Base-by-base conservation (phyloP, 2,797 vertebrate genomes). In the Delichon dasypus region DNA sequence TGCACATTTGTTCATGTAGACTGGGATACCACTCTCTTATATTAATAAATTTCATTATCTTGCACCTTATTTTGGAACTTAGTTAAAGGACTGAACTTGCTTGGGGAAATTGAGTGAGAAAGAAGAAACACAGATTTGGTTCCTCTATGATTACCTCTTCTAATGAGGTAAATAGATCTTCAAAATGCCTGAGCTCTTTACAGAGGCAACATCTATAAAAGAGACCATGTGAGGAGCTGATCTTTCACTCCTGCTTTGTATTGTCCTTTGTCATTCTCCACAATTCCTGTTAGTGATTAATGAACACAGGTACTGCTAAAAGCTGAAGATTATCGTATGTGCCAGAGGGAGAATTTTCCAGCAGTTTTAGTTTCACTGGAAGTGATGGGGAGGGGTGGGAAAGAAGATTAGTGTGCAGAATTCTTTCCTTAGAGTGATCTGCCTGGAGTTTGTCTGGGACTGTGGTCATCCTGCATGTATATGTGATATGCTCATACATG, bases 401-500 rank as follows among this genome's bases (percentile, higher is more conserved):
- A 72, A 42, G 18, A 67, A 54, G 30, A 26, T 40, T 4, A 32
- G 6, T 15, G 21, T 34, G 45, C 40, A 80, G 67, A 85, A 38
- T 11, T 34, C 23, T 42, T 86, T 67, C 30, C 15, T 61, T n/a
- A 48, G 32, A 62, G 22, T 44, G 4, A 29, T 58, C 16, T 88
- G 7, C 16, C 16, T 48, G 29, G 21, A 62, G 29, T 55, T 76
- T 71, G 5, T 47, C 47, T 70, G 40, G 18, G 32, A 40, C n/a
- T 48, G 10, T 29, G 40, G 4, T 64, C 32, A 38, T 51, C 17
- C 17, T 32, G 10, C 27, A 27, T 25, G 10, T 22, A 3, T 47
- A 27, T 4, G 5, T 32, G 22, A 51, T 34, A 62, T 0, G 2
- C 11, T 54, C 8, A 14, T 50, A 45, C 6, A 25, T 7, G 3